Conservation (phyloP, 2,113 vertebrate species). For the Struthio camelus region DNA sequence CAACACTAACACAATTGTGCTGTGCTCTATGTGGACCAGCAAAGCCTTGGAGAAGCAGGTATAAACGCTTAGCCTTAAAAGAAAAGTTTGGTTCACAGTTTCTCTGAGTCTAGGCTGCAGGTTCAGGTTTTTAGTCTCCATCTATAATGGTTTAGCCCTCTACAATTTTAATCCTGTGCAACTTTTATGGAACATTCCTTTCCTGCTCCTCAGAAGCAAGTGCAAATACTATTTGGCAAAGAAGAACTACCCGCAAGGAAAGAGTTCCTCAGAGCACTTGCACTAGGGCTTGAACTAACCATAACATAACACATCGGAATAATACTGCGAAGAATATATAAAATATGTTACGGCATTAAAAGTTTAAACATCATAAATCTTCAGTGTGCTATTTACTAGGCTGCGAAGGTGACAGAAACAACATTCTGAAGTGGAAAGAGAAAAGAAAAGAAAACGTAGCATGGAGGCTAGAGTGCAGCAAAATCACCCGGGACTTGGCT, state of each 20-base stretch:
- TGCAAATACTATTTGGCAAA: conserved; percentile 52
- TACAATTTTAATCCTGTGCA: not conserved
- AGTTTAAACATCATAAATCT: conserved; percentile 50
- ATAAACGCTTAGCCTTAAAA: not conserved
- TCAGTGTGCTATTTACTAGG: not conserved
- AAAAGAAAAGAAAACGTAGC: conserved; percentile 8
- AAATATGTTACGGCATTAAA: not conserved
- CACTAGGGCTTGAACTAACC: conserved; percentile 29
- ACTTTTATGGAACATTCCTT: conserved; percentile 51
- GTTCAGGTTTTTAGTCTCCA: not conserved
- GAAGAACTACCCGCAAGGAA: conserved; percentile 25
- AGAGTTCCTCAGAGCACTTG: conserved; percentile 11
- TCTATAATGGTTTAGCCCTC: not conserved
- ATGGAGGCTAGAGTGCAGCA: not conserved
- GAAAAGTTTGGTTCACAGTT: not conserved
- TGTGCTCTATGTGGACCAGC: accelerated
- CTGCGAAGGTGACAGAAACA: conserved; percentile 67
- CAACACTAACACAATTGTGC: accelerated
- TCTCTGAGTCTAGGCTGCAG: not conserved
- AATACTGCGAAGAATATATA: not conserved
- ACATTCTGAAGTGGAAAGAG: conserved; percentile 40
- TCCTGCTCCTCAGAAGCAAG: conserved; percentile 36
- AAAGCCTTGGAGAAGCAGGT: not conserved
- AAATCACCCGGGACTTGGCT: not conserved
- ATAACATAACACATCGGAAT: conserved; percentile 54